These are phyloP conservation scores for Tetragonisca angustula DNA, from an alignment of 2,888 invertebrate genomes.

Conservation along the genomic window DNA sequence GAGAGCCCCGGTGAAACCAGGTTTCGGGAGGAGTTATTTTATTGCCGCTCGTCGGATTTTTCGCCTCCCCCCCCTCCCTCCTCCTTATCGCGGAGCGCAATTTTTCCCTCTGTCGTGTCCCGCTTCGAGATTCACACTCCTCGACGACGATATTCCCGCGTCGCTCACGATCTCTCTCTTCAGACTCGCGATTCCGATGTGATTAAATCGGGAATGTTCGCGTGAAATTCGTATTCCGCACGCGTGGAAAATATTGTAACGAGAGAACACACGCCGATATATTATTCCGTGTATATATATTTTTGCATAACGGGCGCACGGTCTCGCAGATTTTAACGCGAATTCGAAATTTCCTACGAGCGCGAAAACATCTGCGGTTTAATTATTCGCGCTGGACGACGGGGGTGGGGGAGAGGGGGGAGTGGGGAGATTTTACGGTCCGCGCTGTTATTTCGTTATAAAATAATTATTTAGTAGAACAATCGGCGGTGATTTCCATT, in stretches of 20 bases:
- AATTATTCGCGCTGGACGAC: neutral
- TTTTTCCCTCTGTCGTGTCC: neutral
- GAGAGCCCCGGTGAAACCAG: neutral
- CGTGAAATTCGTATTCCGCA: neutral
- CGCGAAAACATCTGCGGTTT: neutral
- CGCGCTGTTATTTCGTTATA: neutral
- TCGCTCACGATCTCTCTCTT: neutral
- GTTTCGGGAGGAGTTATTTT: constrained; percentile 36
- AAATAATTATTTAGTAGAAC: neutral
- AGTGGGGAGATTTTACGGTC: neutral
- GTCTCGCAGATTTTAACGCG: neutral
- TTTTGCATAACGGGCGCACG: no score
- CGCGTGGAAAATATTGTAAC: neutral
- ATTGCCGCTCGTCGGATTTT: constrained; percentile 30
- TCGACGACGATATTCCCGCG: no score
- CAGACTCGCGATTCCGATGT: neutral
- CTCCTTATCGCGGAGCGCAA: neutral
- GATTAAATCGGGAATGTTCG: neutral
- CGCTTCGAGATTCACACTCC: neutral
- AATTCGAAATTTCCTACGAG: neutral
- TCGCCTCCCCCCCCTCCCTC: neutral
- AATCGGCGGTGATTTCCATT: neutral
- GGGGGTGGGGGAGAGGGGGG: neutral
- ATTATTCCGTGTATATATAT: neutral
- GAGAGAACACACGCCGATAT: neutral